Percentiles rank a stretch among this genome's conserved stretches.
phyloP scores from a whole-genome alignment of 30 jellyfish, hydroid and myxozoan species.

The Aurelia sp. region DNA sequence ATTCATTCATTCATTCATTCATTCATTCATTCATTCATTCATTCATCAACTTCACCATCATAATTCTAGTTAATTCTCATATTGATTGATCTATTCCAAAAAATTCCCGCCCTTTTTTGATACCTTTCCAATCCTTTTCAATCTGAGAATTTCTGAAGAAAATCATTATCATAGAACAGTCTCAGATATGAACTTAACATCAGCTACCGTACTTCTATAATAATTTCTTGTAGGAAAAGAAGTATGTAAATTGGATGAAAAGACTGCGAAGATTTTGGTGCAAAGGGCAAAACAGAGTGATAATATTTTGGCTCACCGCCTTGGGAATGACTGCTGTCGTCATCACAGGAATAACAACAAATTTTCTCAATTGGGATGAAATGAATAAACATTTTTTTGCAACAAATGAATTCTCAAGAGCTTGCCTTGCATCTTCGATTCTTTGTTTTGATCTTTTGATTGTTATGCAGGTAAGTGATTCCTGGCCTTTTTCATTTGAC shows the following conservation, averaged over 20 bases:
- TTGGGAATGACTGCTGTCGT: slow-evolving; percentile 17
- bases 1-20: too few relatives aligned
- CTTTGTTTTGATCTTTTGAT: slow-evolving; percentile 30
- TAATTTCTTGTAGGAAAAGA: slow-evolving; percentile 19
- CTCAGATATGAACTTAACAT: too few relatives aligned
- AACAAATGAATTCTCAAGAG: slow-evolving; percentile 53
- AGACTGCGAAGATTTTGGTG: slow-evolving; percentile 23
- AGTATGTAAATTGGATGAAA: slow-evolving; percentile 33
- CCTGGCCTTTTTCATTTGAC: too few relatives aligned
- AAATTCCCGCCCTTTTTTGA: too few relatives aligned
- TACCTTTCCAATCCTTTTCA: too few relatives aligned
- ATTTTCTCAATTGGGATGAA: slow-evolving; percentile 48
- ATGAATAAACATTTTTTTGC: slow-evolving; percentile 17
- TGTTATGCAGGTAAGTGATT: slow-evolving; percentile 48
- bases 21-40: too few relatives aligned
- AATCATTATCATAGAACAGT: too few relatives aligned
- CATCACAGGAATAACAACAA: slow-evolving; percentile 45
- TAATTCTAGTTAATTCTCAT: too few relatives aligned
- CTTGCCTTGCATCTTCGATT: slow-evolving; percentile 51
- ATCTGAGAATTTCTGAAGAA: too few relatives aligned
- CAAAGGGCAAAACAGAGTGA: slow-evolving; percentile 22
- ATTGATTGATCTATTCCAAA: too few relatives aligned
- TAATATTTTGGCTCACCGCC: slow-evolving; percentile 32
- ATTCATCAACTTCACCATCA: too few relatives aligned
- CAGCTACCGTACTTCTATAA: not conserved